Evolutionary conservation across 1,140 invertebrate species (phyloP).

Genomic region (Phortica variegata): DNA sequence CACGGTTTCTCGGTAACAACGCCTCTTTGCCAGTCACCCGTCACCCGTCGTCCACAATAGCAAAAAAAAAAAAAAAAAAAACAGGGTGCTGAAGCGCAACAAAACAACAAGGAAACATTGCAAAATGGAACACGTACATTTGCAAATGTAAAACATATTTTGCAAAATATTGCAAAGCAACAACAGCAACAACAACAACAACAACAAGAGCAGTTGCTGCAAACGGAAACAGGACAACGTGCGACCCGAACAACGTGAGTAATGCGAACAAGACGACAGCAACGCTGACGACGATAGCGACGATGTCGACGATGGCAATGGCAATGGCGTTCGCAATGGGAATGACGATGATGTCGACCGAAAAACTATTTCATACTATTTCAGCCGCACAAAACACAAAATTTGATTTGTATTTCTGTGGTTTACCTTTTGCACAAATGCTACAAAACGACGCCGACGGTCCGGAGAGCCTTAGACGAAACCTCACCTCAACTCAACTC

Average conservation of each 20-base stretch:
- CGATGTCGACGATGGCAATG: too few relatives aligned
- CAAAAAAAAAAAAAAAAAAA: background rate
- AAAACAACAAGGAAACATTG: conserved; percentile 22
- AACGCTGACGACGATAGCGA: conserved; percentile 26
- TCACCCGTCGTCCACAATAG: too few relatives aligned
- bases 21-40: too few relatives aligned
- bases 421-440: conserved; percentile 51
- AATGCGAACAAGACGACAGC: background rate
- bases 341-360: too few relatives aligned
- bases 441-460: too few relatives aligned
- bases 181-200: conserved; percentile 2
- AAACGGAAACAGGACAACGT: conserved; percentile 9
- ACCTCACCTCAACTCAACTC: too few relatives aligned
- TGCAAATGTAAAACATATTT: conserved; percentile 38
- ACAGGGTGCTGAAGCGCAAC: conserved; percentile 23
- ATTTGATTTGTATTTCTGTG: conserved; percentile 55
- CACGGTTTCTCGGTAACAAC: too few relatives aligned
- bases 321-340: too few relatives aligned
- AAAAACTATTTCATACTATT: conserved; percentile 8
- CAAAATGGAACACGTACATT: conserved; percentile 21
- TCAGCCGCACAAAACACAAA: conserved; percentile 52
- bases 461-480: conserved; percentile 1
- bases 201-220: conserved; percentile 1
- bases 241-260: background rate
- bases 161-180: conserved; percentile 33